These are phyloP conservation scores for Drosophila triauraria DNA, from an alignment of 1,140 invertebrate species.

Conservation along the genomic window DNA sequence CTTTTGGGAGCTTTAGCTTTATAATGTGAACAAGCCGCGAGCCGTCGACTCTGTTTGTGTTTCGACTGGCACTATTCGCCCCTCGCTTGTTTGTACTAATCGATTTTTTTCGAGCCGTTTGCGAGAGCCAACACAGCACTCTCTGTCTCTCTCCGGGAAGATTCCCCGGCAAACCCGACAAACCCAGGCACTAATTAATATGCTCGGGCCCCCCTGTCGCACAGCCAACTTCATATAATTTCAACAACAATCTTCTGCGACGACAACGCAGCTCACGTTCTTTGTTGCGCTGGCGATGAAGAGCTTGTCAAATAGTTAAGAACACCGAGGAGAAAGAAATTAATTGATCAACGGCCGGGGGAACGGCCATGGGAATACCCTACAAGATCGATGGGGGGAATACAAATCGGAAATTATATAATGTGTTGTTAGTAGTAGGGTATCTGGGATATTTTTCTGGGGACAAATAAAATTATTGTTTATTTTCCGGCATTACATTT, in stretches of 20 bases:
- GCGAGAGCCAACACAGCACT: slow-evolving; percentile 13
- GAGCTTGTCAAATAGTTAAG: slow-evolving; percentile 70
- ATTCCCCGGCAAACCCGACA: slow-evolving; percentile 24
- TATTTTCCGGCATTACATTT: too few species aligned
- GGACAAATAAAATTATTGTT: too few species aligned
- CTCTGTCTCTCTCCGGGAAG: slow-evolving; percentile 21
- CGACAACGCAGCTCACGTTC: slow-evolving; percentile 47
- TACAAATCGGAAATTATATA: not conserved
- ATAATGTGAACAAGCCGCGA: slow-evolving; percentile 53
- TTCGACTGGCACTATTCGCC: slow-evolving; percentile 41
- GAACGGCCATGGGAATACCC: slow-evolving; percentile 33
- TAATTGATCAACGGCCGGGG: slow-evolving; percentile 27
- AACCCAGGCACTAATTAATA: slow-evolving; percentile 51
- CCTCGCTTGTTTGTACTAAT: slow-evolving; percentile 55
- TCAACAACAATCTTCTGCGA: slow-evolving; percentile 34
- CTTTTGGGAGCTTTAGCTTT: slow-evolving; percentile 67
- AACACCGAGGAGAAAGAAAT: slow-evolving; percentile 35
- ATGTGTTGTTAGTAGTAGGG: not conserved
- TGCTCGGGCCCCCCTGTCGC: slow-evolving; percentile 33
- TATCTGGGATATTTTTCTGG: not conserved
- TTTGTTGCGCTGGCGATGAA: slow-evolving; percentile 37
- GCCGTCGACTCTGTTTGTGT: slow-evolving; percentile 48
- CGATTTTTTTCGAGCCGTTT: slow-evolving; percentile 58
- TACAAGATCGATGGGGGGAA: slow-evolving; percentile 19
- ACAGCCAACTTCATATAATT: slow-evolving; percentile 50